Base-by-base conservation (phyloP, 2,888 invertebrate genomes). In the Noctua janthina region DNA sequence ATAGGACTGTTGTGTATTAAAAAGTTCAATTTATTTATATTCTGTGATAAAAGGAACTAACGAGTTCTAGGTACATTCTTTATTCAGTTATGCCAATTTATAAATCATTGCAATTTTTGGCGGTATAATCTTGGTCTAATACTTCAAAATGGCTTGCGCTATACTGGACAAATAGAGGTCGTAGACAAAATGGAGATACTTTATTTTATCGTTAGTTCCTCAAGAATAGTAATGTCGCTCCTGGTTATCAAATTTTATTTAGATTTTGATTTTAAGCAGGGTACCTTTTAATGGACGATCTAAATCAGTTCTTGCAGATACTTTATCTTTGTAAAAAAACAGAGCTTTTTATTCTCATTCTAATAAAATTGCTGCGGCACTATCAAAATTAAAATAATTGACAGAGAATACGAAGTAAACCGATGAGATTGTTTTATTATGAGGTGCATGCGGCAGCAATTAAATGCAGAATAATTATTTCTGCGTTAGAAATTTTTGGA, bases 21-120 rank as follows among this genome's bases (percentile, higher is more conserved):
- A 73, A 76, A 83, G 74, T 79, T 80, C 69, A 82, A 83, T 81
- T 82, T 77, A 81, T 84, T 85, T 82, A 78, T 83, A 74, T 78
- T 87, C 91, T 91, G 91, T 91, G 91, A 91, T 91, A 80, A 68
- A 51, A 69, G 78, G 82, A 80, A 82, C 39, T 85, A 71, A 78
- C 74, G 70, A 54, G 64, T 11, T 11, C 11, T n/a, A 17, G 11
- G 23, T 2, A 35, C 23, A 17, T 49, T 43, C 43, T 43, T 17
- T 29, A 66, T 20, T 66, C 35, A 20, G 66, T 7, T 15, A 64
- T 29, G 29, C 43, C 66, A 73, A 46, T 17, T 29, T 46, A 49
- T 6, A 67, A 43, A 8, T 17, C 13, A 62, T 39, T 43, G n/a
- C 11, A 29, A 6, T 56, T 68, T 68, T 59, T 51, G 46, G 54